phyloP scores from a whole-genome alignment of 2,888 invertebrate genomes.

The Siphonodentalium dalli region DNA sequence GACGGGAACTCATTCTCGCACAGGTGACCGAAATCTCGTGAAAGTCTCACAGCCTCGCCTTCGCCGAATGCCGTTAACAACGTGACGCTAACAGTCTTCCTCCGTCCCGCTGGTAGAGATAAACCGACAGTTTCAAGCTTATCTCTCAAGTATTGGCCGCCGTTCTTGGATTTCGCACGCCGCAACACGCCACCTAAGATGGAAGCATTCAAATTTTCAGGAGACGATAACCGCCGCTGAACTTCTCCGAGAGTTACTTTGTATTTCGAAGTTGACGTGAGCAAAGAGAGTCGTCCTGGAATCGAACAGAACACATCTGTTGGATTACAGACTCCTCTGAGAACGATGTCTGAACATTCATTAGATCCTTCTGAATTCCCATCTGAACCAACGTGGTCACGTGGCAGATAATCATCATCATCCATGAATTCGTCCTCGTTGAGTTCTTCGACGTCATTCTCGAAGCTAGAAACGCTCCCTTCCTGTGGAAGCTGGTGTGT shows the following conservation, averaged over 20 bases:
- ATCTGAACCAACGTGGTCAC: too few species aligned
- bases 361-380: too few species aligned
- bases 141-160: slow-evolving; percentile 90
- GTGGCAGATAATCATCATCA: too few species aligned
- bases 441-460: too few species aligned
- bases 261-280: slow-evolving; percentile 98
- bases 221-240: slow-evolving; percentile 92
- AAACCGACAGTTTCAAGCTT: slow-evolving; percentile 97
- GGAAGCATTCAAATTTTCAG: slow-evolving; percentile 98
- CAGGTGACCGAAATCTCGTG: slow-evolving; percentile 96
- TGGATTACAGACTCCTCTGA: too few species aligned
- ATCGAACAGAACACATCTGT: slow-evolving; percentile 95
- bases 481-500: too few species aligned
- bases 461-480: too few species aligned
- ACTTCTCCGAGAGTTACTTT: slow-evolving; percentile 99
- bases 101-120: slow-evolving; percentile 94
- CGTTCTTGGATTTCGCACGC: slow-evolving; percentile 98
- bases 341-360: too few species aligned
- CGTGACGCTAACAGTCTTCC: slow-evolving; percentile 98
- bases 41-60: slow-evolving; percentile 97
- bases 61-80: slow-evolving; percentile 96
- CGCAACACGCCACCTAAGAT: slow-evolving; percentile 94
- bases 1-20: slow-evolving; percentile 99
- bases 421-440: too few species aligned
- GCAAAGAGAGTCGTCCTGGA: slow-evolving; percentile 91